These are phyloP conservation scores for Troilus luridus DNA, from an alignment of 2,888 invertebrate species.

Conservation along the genomic window DNA sequence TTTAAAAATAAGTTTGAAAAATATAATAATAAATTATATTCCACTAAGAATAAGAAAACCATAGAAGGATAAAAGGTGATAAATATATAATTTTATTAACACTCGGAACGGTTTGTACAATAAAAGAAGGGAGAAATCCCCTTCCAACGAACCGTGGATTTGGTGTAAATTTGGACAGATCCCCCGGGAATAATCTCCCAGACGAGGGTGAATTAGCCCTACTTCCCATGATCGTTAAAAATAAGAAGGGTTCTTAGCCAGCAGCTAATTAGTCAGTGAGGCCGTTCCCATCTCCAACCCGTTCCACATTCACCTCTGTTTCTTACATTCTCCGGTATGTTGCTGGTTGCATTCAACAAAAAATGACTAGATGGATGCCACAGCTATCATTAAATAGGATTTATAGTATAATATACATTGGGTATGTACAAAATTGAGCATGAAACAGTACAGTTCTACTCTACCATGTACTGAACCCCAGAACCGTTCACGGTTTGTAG, in stretches of 20 bases:
- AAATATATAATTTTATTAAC: not conserved
- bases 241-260: not conserved
- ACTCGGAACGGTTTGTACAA: not conserved
- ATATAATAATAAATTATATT: too few relatives aligned
- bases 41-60: too few relatives aligned
- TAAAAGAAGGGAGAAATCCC: not conserved
- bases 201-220: not conserved
- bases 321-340: not conserved
- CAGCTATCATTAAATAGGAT: not conserved
- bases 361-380: not conserved
- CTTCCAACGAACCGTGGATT: not conserved
- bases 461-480: too few relatives aligned
- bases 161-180: not conserved
- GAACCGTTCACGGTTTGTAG: too few relatives aligned
- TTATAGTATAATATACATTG: too few relatives aligned
- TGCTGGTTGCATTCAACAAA: not conserved
- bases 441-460: too few relatives aligned
- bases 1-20: too few relatives aligned
- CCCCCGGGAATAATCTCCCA: not conserved
- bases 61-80: too few relatives aligned
- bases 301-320: not conserved
- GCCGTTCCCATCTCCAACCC: not conserved
- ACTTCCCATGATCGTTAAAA: not conserved
- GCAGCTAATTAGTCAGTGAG: not conserved
- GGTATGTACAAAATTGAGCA: too few relatives aligned